phyloP scores from a whole-genome alignment of 2,888 invertebrate species.

The Catocala nupta region DNA sequence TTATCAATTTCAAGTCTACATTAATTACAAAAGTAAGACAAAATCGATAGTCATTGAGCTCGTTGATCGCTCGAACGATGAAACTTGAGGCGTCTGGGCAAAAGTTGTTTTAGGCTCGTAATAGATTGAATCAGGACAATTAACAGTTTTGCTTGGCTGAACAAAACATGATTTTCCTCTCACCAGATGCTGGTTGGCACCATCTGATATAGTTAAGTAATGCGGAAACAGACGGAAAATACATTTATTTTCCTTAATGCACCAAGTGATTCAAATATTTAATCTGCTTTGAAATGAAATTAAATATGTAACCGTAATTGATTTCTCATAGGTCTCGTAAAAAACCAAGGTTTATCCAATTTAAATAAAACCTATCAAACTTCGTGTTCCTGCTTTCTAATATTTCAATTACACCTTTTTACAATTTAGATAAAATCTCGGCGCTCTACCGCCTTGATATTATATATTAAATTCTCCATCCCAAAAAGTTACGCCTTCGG shows the following conservation, averaged over 20 bases:
- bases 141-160: conserved; percentile 31
- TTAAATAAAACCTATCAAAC: conserved; percentile 20
- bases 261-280: too few relatives aligned
- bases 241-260: neutral
- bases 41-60: conserved; percentile 35
- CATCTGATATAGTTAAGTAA: neutral
- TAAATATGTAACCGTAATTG: too few relatives aligned
- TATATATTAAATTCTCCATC: conserved; percentile 65
- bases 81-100: conserved; percentile 31
- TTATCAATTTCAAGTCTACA: neutral
- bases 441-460: conserved; percentile 38
- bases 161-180: conserved; percentile 13
- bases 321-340: too few relatives aligned
- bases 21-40: conserved; percentile 23
- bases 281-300: too few relatives aligned
- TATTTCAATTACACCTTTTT: conserved; percentile 38
- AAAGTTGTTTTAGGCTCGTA: conserved; percentile 37
- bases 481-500: conserved; percentile 57
- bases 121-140: conserved; percentile 46
- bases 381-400: conserved; percentile 21
- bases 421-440: conserved; percentile 46
- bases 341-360: conserved; percentile 10
- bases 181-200: conserved; percentile 6
- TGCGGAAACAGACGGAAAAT: neutral
- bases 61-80: conserved; percentile 21